phyloP scores from a whole-genome alignment of 1,140 invertebrate species.

The Chironomus tepperi region DNA sequence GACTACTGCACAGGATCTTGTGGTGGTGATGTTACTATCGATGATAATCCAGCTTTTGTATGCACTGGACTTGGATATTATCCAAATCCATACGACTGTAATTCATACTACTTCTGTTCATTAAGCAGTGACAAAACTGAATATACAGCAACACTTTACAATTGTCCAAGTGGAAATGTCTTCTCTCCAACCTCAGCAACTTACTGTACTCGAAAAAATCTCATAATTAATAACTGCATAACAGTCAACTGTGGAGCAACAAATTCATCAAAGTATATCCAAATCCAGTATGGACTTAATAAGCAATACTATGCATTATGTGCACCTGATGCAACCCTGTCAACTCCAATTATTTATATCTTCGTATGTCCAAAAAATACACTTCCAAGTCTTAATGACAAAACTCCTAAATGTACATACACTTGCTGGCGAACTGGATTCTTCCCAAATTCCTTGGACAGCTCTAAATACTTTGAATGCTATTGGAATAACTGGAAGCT shows the following conservation, averaged over 20 bases:
- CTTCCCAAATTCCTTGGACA: background rate
- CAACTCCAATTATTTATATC: background rate
- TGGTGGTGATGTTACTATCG: background rate
- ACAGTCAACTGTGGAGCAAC: background rate
- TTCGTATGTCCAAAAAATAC: background rate
- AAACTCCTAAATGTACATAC: background rate
- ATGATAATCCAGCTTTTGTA: background rate
- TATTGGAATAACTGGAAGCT: background rate
- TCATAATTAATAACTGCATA: background rate
- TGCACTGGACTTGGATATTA: background rate
- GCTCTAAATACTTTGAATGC: slow-evolving; percentile 6
- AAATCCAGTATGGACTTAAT: background rate
- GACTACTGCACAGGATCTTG: background rate
- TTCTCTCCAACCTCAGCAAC: background rate
- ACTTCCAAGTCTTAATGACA: background rate
- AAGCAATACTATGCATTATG: background rate
- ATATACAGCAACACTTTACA: background rate
- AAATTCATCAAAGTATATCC: background rate
- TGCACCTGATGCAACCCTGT: background rate
- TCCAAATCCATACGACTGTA: background rate
- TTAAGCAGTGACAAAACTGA: background rate
- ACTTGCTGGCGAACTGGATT: background rate
- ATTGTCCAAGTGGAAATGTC: background rate
- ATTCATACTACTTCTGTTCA: background rate
- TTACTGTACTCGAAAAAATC: background rate